phyloP scores from a whole-genome alignment of 2,797 vertebrate species.

The Chlorospingus flavigularis region DNA sequence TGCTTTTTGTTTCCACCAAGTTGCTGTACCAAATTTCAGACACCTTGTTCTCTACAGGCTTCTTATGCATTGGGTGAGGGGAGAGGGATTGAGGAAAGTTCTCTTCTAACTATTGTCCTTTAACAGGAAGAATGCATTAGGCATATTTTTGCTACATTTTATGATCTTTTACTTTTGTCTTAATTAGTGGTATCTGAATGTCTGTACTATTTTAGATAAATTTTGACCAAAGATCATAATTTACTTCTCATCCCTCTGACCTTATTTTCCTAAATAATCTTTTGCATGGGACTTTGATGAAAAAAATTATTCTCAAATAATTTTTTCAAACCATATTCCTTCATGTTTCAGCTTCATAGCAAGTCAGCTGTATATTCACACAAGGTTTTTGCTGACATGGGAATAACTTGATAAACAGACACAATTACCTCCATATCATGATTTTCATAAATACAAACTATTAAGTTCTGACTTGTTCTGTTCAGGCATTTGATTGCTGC shows the following conservation, averaged over 20 bases:
- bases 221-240: neutral
- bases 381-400: neutral
- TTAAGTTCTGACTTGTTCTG: neutral
- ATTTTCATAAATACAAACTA: neutral
- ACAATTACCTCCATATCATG: neutral
- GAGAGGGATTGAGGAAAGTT: neutral
- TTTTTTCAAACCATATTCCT: neutral
- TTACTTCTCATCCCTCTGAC: neutral
- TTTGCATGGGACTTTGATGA: neutral
- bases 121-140: neutral
- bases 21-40: neutral
- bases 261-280: neutral
- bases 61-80: neutral
- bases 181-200: neutral
- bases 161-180: neutral
- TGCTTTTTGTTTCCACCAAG: neutral
- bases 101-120: neutral
- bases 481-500: neutral
- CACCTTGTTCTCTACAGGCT: fast-evolving
- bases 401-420: neutral
- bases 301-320: neutral
- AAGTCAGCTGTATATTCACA: neutral
- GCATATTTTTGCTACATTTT: neutral
- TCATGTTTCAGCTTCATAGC: neutral
- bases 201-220: neutral